Conservation (phyloP, 2,888 invertebrate species). For the Uropetala carovei region DNA sequence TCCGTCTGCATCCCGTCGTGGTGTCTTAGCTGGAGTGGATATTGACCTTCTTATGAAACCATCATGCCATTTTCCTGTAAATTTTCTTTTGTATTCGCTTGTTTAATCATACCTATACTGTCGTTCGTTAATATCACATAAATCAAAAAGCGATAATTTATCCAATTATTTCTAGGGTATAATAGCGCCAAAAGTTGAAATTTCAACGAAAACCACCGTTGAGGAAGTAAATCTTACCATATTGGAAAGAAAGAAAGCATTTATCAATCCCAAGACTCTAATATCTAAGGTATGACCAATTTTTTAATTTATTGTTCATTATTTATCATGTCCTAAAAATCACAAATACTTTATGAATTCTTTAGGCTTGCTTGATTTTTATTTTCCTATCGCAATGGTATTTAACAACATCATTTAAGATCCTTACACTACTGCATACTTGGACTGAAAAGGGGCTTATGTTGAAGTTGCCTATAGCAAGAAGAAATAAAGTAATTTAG, state of each 20-base stretch:
- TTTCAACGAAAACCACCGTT: conserved; percentile 82
- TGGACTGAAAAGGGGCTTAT: too few relatives aligned
- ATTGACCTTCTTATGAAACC: conserved; percentile 84
- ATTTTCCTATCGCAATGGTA: too few relatives aligned
- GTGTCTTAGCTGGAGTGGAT: conserved; percentile 79
- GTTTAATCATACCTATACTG: background rate
- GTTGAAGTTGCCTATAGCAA: too few relatives aligned
- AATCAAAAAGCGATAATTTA: background rate
- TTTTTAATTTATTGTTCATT: too few relatives aligned
- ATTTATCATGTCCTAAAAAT: too few relatives aligned
- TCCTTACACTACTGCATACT: too few relatives aligned
- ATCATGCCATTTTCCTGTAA: conserved; percentile 82
- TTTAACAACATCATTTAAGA: too few relatives aligned
- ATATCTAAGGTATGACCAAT: conserved; percentile 68
- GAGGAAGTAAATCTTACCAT: conserved; percentile 77
- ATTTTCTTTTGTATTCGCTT: conserved; percentile 67
- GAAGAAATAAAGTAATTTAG: too few relatives aligned
- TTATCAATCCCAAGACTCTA: conserved; percentile 68
- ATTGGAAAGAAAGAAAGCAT: conserved; percentile 30
- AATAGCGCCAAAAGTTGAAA: conserved; percentile 84
- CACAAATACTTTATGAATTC: too few relatives aligned
- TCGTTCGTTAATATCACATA: too few relatives aligned
- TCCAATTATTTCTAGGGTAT: conserved; percentile 79
- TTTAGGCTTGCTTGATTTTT: too few relatives aligned
- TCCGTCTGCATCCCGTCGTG: conserved; percentile 78